A percentile compares a stretch with the other conserved stretches of the same genome.
Evolutionary conservation across 2,113 vertebrate species (phyloP).

Genomic region (Prolemur simus): DNA sequence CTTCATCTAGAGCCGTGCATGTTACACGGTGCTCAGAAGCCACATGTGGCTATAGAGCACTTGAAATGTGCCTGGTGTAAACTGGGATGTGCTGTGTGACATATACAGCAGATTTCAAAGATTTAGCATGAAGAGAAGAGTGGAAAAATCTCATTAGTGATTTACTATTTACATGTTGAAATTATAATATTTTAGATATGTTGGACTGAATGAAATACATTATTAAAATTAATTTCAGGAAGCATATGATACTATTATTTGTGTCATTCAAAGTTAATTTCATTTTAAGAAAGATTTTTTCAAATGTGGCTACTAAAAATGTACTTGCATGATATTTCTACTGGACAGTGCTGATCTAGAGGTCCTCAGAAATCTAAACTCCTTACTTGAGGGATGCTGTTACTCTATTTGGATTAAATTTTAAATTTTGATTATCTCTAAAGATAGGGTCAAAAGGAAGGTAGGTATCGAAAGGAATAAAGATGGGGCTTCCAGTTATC

Average conservation of each 20-base stretch:
- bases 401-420: background rate
- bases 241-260: background rate
- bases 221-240: background rate
- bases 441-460: background rate
- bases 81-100: fast-evolving
- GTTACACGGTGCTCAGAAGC: fast-evolving
- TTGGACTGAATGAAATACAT: background rate
- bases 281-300: background rate
- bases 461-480: background rate
- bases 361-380: background rate
- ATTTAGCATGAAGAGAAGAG: background rate
- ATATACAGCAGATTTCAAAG: background rate
- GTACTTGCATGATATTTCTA: background rate
- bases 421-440: background rate
- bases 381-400: background rate
- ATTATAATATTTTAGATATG: background rate
- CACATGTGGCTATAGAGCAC: fast-evolving
- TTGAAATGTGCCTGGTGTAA: background rate
- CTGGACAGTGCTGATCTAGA: background rate
- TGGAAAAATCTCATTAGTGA: background rate
- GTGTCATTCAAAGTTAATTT: background rate
- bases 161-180: background rate
- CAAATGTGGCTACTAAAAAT: background rate
- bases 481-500: background rate
- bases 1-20: fast-evolving